A percentile compares a stretch with the other conserved stretches of the same genome.
phyloP scores from a whole-genome alignment of 1,140 invertebrate genomes.

The Eriosoma lanigerum region DNA sequence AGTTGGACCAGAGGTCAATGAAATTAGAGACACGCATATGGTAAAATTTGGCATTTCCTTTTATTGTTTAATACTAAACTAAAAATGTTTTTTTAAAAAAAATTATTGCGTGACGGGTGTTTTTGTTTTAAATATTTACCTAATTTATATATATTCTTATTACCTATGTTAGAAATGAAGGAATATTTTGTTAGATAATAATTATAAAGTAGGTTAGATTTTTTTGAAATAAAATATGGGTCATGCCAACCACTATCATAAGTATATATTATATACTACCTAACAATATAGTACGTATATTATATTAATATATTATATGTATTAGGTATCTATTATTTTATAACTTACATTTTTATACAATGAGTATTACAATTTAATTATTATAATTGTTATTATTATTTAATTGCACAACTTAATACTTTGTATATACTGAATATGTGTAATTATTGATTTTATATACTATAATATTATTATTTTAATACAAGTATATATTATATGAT shows the following conservation, averaged over 20 bases:
- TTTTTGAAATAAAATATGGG: not conserved
- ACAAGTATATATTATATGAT: no score
- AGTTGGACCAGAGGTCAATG: conserved; percentile 35
- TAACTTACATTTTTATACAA: no score
- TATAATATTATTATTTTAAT: no score
- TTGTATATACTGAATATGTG: no score
- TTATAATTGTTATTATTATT: no score
- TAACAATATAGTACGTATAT: not conserved
- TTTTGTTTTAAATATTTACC: conserved; percentile 6
- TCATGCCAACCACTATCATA: not conserved
- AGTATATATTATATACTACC: not conserved
- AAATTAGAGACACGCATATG: conserved; percentile 35
- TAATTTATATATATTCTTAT: not conserved
- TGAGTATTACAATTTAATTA: no score
- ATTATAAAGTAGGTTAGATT: not conserved
- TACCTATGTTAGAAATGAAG: not conserved
- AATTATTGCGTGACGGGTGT: conserved; percentile 32
- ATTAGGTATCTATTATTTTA: not conserved
- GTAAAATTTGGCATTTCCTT: conserved; percentile 30
- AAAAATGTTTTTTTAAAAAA: not conserved
- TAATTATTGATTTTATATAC: no score
- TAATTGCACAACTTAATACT: no score
- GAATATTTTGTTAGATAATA: not conserved
- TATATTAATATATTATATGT: not conserved
- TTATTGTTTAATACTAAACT: not conserved